A percentile compares a stretch with the other conserved stretches of the same genome.
Conservation (phyloP, 2,113 vertebrate species). For the Gadus macrocephalus region DNA sequence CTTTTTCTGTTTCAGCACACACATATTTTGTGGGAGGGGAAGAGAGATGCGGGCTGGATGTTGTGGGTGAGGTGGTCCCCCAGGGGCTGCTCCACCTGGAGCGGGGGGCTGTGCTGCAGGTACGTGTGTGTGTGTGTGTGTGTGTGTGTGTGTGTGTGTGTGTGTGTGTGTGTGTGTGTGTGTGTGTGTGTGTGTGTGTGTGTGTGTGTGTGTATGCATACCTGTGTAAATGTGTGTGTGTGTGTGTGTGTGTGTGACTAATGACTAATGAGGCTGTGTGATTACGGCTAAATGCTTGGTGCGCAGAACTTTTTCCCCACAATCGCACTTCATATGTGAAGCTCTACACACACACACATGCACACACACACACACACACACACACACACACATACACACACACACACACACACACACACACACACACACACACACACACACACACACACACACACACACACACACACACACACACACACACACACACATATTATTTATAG, state of each 20-base stretch:
- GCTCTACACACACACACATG: constrained; percentile 36
- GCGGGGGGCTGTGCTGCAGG: too few species aligned
- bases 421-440: constrained; percentile 9
- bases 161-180: too few species aligned
- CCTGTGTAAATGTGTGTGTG: neutral
- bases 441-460: constrained; percentile 17
- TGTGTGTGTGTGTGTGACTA: constrained; percentile 9
- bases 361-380: neutral
- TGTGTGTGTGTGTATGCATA: neutral
- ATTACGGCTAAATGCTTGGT: constrained; percentile 32
- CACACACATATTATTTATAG: too few species aligned
- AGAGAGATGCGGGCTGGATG: too few species aligned
- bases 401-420: constrained; percentile 22
- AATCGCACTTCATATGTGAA: constrained; percentile 48
- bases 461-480: constrained; percentile 12
- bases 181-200: neutral
- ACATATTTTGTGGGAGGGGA: too few species aligned
- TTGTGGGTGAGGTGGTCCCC: too few species aligned
- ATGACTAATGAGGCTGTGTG: constrained; percentile 23
- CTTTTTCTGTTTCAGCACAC: too few species aligned
- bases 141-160: too few species aligned
- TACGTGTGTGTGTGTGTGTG: too few species aligned
- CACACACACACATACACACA: constrained; percentile 7
- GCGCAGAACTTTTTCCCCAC: constrained; percentile 60
- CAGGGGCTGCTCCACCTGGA: too few species aligned